Evolutionary conservation across 2,797 vertebrate species (phyloP).

Genomic region (Neosilurus mollespiculum): DNA sequence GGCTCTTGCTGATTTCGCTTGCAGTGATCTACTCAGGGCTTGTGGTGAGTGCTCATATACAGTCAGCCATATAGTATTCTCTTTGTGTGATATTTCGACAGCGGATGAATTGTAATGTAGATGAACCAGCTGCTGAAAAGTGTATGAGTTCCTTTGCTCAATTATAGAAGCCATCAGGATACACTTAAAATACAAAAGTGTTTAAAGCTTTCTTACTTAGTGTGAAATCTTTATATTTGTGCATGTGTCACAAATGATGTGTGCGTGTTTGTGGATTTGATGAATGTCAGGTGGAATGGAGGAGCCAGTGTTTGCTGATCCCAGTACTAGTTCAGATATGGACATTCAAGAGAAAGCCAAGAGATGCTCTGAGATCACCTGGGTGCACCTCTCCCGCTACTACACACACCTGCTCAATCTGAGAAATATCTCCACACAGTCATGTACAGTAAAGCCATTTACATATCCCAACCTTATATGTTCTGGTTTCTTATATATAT

Average conservation of each 20-base stretch:
- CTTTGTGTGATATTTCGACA: neutral
- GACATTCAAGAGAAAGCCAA: constrained; percentile 21
- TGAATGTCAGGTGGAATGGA: constrained; percentile 48
- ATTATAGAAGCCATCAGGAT: neutral
- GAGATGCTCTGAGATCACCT: constrained; percentile 64
- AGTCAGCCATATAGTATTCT: neutral
- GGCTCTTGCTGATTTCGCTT: constrained; percentile 56
- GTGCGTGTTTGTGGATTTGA: neutral
- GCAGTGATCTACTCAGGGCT: constrained; percentile 58
- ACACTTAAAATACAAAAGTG: neutral
- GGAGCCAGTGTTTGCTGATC: constrained; percentile 1
- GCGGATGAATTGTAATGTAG: neutral
- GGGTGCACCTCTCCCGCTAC: constrained; percentile 77
- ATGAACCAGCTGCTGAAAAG: neutral
- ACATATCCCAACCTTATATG: neutral
- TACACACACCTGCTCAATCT: constrained; percentile 73
- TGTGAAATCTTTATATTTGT: neutral
- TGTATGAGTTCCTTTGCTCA: neutral
- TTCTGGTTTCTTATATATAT: neutral
- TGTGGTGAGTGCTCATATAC: constrained; percentile 50
- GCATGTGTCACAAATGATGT: neutral
- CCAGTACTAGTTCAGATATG: constrained; percentile 16
- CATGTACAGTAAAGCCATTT: constrained; percentile 56
- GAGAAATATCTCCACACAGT: constrained; percentile 64
- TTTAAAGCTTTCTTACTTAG: neutral